These are phyloP conservation scores for Heteromyza rotundicornis DNA, from an alignment of 2,888 invertebrate species.

Conservation along the genomic window DNA sequence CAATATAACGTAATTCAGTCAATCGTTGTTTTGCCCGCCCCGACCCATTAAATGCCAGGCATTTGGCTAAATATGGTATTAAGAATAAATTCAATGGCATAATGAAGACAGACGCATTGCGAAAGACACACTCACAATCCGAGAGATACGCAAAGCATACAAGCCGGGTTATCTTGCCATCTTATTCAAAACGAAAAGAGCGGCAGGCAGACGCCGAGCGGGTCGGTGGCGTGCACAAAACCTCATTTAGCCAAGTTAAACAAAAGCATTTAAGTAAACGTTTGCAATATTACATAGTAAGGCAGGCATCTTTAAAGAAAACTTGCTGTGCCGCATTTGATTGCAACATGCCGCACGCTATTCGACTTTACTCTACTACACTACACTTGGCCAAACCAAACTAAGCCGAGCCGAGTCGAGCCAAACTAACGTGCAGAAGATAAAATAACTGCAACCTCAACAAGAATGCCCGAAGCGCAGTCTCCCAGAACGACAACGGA, in stretches of 20 bases:
- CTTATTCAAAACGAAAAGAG: background rate
- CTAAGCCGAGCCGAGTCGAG: background rate
- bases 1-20: too few species aligned
- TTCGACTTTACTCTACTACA: too few species aligned
- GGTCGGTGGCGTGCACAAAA: constrained; percentile 17
- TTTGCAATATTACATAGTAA: constrained; percentile 20
- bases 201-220: background rate
- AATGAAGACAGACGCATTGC: constrained; percentile 43
- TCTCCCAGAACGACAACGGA: background rate
- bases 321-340: background rate
- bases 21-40: too few species aligned
- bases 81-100: constrained; percentile 50
- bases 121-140: constrained; percentile 1
- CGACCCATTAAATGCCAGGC: too few species aligned
- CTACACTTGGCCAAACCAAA: too few species aligned
- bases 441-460: background rate
- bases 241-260: constrained; percentile 45
- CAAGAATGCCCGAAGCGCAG: background rate
- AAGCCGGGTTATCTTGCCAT: background rate
- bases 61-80: constrained; percentile 48
- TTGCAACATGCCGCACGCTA: background rate
- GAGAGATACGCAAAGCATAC: background rate
- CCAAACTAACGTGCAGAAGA: background rate
- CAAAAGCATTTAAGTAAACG: constrained; percentile 53
- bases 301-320: background rate